Percentiles rank a stretch among this genome's conserved stretches.
Evolutionary conservation across 2,797 vertebrate species (phyloP).

Genomic region (Morelia viridis): DNA sequence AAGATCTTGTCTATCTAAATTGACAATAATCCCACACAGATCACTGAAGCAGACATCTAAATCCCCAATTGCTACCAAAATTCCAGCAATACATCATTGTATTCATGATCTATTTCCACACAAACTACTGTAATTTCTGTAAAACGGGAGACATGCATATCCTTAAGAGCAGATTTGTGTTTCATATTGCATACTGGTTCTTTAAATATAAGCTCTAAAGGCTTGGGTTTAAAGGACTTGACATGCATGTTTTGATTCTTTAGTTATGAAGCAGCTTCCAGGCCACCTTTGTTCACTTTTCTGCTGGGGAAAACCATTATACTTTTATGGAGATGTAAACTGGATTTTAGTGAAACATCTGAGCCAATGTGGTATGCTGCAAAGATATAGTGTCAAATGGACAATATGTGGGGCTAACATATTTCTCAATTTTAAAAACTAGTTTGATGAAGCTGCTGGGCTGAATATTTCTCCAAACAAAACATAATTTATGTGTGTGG

Average conservation of each 20-base stretch:
- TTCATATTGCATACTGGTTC: constrained; percentile 24
- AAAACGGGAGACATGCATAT: no score
- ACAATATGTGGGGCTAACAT: background rate
- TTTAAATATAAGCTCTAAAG: background rate
- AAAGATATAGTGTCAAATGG: background rate
- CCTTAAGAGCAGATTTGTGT: background rate
- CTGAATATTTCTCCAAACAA: background rate
- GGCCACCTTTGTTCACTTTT: background rate
- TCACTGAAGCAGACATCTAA: no score
- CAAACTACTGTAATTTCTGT: no score
- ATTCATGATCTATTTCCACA: no score
- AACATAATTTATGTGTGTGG: background rate
- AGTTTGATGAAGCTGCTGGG: background rate
- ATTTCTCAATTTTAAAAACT: background rate
- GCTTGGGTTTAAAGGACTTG: constrained; percentile 6
- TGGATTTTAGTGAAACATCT: background rate
- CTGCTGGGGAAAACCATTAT: background rate
- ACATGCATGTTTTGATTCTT: constrained; percentile 38
- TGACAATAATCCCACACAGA: no score
- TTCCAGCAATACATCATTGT: no score
- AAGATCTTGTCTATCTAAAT: no score
- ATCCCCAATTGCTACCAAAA: no score
- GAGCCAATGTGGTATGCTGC: background rate
- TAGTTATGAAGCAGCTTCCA: background rate
- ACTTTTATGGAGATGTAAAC: background rate